phyloP scores from a whole-genome alignment of 2,888 invertebrate species.

The Liodrosophila aerea region DNA sequence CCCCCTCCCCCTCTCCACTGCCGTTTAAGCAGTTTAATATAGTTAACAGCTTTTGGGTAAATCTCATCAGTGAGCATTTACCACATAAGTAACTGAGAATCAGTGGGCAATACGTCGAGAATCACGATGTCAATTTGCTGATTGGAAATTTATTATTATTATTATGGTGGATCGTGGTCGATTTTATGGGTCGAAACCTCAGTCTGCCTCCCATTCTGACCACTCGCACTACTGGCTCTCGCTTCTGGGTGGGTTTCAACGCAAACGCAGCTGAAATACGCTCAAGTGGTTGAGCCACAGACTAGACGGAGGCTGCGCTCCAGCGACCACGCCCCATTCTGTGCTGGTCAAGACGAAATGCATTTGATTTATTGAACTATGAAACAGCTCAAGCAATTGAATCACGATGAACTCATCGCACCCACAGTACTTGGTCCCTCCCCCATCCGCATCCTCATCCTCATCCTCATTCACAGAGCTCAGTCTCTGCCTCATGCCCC shows the following conservation, averaged over 20 bases:
- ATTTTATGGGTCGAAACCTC: constrained; percentile 65
- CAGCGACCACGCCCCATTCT: constrained; percentile 55
- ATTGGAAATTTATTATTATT: constrained; percentile 81
- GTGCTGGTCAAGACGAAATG: constrained; percentile 28
- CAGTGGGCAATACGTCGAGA: constrained; percentile 30
- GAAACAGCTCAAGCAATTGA: constrained; percentile 26
- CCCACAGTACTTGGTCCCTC: neutral
- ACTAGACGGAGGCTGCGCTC: constrained; percentile 33
- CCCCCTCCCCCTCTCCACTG: neutral
- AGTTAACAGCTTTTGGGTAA: constrained; percentile 60
- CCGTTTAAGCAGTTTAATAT: constrained; percentile 58
- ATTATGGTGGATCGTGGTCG: constrained; percentile 23
- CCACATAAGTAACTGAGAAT: too few species aligned
- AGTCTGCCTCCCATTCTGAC: constrained; percentile 29
- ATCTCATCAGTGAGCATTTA: too few species aligned
- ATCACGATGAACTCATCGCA: constrained; percentile 10
- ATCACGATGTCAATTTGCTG: constrained; percentile 82
- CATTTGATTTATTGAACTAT: constrained; percentile 66
- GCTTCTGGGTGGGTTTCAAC: neutral
- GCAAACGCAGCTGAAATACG: constrained; percentile 7
- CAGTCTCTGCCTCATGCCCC: too few species aligned
- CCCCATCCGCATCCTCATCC: too few species aligned
- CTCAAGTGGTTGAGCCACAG: constrained; percentile 18
- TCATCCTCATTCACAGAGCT: too few species aligned
- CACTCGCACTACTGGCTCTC: neutral